Percentiles rank a stretch among this genome's conserved stretches.
These are phyloP conservation scores for Chitala chitala DNA, from an alignment of 2,113 vertebrate species.

Conservation along the genomic window DNA sequence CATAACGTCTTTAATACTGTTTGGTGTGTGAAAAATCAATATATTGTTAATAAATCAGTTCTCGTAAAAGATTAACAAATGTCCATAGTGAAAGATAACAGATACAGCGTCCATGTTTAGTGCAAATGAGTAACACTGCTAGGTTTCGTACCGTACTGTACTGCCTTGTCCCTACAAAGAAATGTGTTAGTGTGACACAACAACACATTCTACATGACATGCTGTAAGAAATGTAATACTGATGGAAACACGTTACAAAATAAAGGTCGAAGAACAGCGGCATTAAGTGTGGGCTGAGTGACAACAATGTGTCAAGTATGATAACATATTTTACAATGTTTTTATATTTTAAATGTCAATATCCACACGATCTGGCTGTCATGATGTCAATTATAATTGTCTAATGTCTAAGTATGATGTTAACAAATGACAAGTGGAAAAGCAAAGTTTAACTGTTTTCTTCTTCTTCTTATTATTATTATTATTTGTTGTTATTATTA, in stretches of 20 bases:
- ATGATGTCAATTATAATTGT: no score
- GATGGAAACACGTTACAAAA: no score
- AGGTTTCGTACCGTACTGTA: neutral
- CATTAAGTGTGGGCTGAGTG: neutral
- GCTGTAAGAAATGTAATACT: conserved; percentile 19
- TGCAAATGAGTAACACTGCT: conserved; percentile 9
- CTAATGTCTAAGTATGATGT: no score
- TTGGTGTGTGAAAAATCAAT: no score
- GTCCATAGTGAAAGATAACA: neutral
- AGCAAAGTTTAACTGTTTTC: no score
- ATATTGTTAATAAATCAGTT: neutral
- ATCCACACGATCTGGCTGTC: no score
- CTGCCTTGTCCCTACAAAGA: conserved; percentile 6
- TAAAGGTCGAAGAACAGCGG: no score
- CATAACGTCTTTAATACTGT: no score
- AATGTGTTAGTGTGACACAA: neutral
- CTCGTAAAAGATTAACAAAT: neutral
- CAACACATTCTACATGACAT: neutral
- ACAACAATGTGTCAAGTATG: neutral
- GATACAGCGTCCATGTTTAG: neutral
- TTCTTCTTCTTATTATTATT: no score
- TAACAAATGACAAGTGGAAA: no score
- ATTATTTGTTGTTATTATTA: no score
- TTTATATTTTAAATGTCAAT: no score
- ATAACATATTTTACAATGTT: neutral